phyloP scores from a whole-genome alignment of 2,888 invertebrate species.

The Chrysolina haemoptera region DNA sequence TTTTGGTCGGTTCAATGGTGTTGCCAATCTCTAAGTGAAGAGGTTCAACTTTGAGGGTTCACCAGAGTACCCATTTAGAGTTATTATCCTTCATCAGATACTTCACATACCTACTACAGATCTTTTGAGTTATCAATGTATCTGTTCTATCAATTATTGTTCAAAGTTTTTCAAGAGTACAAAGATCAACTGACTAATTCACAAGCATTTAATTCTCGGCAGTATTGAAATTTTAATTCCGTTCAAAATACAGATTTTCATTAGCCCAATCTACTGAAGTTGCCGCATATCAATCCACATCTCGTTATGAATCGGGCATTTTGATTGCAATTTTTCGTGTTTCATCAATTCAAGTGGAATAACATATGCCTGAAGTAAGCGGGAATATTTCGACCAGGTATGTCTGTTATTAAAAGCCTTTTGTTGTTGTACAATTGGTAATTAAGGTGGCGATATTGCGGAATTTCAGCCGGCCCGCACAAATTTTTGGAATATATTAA shows the following conservation, averaged over 20 bases:
- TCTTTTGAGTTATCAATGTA: no score
- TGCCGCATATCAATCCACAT: slow-evolving; percentile 3
- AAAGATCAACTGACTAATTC: no score
- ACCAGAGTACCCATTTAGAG: no score
- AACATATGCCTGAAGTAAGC: slow-evolving; percentile 42
- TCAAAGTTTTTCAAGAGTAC: no score
- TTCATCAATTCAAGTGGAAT: slow-evolving; percentile 43
- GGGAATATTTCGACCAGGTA: slow-evolving; percentile 55
- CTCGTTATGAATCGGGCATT: slow-evolving; percentile 38
- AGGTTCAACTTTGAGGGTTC: no score
- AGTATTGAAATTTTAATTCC: no score
- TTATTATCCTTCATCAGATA: no score
- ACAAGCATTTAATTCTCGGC: no score
- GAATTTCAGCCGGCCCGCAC: slow-evolving; percentile 56
- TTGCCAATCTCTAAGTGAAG: no score
- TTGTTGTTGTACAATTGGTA: slow-evolving; percentile 61
- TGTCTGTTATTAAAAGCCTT: slow-evolving; percentile 64
- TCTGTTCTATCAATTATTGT: no score
- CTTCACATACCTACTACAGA: no score
- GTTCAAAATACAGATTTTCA: slow-evolving; percentile 1
- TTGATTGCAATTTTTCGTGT: slow-evolving; percentile 52
- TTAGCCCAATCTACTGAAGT: slow-evolving; percentile 9
- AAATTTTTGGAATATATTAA: slow-evolving; percentile 63
- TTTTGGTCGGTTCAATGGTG: no score
- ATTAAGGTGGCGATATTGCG: slow-evolving; percentile 61